These are phyloP conservation scores for Falcaria lacertinaria DNA, from an alignment of 2,888 invertebrate species.

Conservation along the genomic window DNA sequence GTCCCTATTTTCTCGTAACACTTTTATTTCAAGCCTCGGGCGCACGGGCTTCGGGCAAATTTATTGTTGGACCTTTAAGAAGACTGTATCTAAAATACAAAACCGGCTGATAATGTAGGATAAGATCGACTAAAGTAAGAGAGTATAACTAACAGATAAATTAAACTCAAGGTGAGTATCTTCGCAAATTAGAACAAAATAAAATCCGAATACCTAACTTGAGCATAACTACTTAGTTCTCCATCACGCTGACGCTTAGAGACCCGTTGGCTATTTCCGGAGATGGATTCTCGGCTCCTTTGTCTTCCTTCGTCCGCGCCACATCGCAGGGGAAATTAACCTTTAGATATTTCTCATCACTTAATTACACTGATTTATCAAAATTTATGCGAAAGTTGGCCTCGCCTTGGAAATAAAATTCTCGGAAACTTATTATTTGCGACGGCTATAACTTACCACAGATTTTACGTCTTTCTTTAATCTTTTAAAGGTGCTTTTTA, in stretches of 20 bases:
- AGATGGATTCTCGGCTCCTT: constrained; percentile 29
- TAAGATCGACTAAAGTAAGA: no score
- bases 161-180: no score
- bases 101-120: no score
- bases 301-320: constrained; percentile 26
- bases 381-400: constrained; percentile 17
- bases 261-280: constrained; percentile 11
- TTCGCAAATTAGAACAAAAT: no score
- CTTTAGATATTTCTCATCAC: constrained; percentile 30
- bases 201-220: no score
- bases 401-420: constrained; percentile 6
- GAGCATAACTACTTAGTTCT: no score
- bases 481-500: neutral
- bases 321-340: constrained; percentile 44
- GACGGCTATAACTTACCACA: neutral
- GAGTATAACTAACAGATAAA: no score
- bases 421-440: constrained; percentile 4
- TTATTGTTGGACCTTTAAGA: constrained; percentile 22
- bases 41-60: constrained; percentile 33
- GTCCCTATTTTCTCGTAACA: constrained; percentile 36
- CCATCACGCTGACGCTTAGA: neutral
- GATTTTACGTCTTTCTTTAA: neutral
- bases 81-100: constrained; percentile 12
- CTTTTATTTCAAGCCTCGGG: constrained; percentile 26
- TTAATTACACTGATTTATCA: constrained; percentile 23